A percentile compares a stretch with the other conserved stretches of the same genome.
These are phyloP conservation scores for Pogona vitticeps DNA, from an alignment of 2,113 vertebrate genomes.

Conservation along the genomic window DNA sequence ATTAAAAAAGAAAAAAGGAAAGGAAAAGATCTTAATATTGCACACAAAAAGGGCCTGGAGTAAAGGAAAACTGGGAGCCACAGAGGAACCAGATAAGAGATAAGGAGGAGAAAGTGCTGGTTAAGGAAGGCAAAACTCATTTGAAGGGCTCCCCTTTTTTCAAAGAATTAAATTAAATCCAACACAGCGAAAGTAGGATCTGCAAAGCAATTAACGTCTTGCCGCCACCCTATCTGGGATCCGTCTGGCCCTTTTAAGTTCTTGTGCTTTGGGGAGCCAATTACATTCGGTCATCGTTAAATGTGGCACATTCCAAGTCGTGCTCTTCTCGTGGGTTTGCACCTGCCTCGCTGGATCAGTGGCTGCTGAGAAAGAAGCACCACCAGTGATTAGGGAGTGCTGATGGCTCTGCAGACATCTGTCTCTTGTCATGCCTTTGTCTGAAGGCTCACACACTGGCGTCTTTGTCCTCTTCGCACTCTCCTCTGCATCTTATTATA, in stretches of 20 bases:
- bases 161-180: background rate
- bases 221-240: background rate
- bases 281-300: background rate
- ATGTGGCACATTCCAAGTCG: background rate
- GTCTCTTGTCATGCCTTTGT: slow-evolving; percentile 48
- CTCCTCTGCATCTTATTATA: background rate
- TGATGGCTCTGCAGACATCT: slow-evolving; percentile 16
- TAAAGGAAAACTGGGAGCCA: background rate
- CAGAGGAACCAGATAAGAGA: no score
- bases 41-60: background rate
- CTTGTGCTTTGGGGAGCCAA: background rate
- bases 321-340: background rate
- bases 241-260: no score
- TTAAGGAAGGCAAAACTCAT: background rate
- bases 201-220: background rate
- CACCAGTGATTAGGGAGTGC: slow-evolving; percentile 16
- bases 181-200: background rate
- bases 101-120: background rate
- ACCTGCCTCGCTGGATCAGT: background rate
- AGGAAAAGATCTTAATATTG: no score
- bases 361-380: background rate
- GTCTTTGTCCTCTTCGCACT: slow-evolving; percentile 13
- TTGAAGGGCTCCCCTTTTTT: background rate
- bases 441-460: background rate
- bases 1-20: background rate